phyloP scores from a whole-genome alignment of 2,113 vertebrate genomes.

The Thermophis baileyi region DNA sequence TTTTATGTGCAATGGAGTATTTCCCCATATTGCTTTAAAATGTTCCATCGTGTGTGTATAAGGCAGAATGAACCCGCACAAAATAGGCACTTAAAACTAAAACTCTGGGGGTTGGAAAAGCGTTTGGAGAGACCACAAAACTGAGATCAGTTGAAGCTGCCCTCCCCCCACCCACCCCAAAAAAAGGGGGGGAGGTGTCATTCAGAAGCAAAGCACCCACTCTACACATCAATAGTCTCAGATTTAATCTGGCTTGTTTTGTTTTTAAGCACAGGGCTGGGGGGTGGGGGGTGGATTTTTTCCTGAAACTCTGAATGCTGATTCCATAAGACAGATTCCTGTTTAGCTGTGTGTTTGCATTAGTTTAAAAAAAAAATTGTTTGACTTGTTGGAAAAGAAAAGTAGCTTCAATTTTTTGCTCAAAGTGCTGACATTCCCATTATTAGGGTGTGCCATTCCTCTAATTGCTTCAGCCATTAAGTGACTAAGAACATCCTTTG shows the following conservation, averaged over 20 bases:
- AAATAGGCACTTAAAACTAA: neutral
- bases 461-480: neutral
- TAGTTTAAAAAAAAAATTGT: neutral
- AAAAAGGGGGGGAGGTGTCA: neutral
- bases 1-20: neutral
- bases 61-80: neutral
- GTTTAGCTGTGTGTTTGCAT: neutral
- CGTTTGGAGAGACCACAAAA: neutral
- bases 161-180: neutral
- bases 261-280: neutral
- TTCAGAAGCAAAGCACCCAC: neutral
- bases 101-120: neutral
- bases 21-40: neutral
- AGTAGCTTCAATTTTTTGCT: neutral
- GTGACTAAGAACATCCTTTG: neutral
- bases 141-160: neutral
- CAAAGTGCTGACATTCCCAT: neutral
- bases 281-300: accelerated
- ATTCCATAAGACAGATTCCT: neutral
- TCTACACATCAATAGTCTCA: neutral
- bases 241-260: neutral
- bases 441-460: neutral
- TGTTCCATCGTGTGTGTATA: neutral
- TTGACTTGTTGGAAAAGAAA: neutral
- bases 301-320: neutral